phyloP scores from a whole-genome alignment of 2,797 vertebrate species.

The Lacerta bilineata region DNA sequence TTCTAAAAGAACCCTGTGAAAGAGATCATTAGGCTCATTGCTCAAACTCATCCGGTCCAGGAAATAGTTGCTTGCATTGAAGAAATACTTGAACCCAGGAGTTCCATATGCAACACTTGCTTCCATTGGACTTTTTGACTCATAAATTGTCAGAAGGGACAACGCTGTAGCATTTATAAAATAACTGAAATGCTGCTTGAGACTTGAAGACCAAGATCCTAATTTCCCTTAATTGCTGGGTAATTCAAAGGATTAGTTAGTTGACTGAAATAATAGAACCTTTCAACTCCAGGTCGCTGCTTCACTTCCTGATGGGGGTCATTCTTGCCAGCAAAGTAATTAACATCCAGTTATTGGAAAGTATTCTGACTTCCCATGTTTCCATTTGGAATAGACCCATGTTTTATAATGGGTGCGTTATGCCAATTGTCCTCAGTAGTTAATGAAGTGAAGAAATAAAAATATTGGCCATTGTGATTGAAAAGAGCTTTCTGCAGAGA shows the following conservation, averaged over 20 bases:
- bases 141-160: background rate
- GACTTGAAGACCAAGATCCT: background rate
- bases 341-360: rapidly evolving
- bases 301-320: conserved; percentile 46
- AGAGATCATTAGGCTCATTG: background rate
- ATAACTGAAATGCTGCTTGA: background rate
- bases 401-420: rapidly evolving
- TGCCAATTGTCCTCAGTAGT: background rate
- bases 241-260: background rate
- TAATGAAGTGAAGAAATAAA: rapidly evolving
- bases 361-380: background rate
- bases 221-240: background rate
- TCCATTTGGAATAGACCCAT: rapidly evolving
- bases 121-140: background rate
- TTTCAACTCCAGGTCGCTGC: conserved; percentile 39
- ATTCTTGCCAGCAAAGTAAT: background rate
- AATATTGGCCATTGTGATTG: background rate
- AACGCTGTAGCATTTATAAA: background rate
- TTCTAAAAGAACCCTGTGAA: background rate
- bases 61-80: background rate
- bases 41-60: background rate
- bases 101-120: background rate
- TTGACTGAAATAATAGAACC: background rate
- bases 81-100: background rate
- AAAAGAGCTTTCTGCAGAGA: too few species aligned